phyloP scores from a whole-genome alignment of 2,113 vertebrate species.

The Jacana jacana region DNA sequence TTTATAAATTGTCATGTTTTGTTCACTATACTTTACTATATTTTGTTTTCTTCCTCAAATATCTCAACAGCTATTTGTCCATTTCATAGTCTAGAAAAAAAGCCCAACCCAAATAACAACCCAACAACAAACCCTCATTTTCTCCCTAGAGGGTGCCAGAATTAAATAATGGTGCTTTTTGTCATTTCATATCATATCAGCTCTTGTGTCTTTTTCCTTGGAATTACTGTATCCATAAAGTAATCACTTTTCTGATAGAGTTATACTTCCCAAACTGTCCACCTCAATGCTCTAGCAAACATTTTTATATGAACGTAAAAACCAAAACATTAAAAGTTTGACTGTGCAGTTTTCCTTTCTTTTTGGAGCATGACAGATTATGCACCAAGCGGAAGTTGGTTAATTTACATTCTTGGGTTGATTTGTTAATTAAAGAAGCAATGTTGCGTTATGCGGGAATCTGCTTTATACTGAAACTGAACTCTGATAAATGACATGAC shows the following conservation, averaged over 20 bases:
- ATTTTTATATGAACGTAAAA: not conserved
- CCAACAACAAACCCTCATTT: not conserved
- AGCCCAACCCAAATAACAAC: not conserved
- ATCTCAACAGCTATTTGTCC: not conserved
- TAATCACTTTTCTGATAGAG: constrained; percentile 11
- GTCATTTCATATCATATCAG: not conserved
- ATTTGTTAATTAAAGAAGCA: constrained; percentile 50
- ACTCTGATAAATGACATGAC: constrained; percentile 15
- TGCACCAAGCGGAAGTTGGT: not conserved
- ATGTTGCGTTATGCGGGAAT: not conserved
- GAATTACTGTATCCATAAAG: not conserved
- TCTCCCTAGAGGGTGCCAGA: not conserved
- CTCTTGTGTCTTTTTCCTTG: not conserved
- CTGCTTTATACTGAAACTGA: constrained; percentile 16
- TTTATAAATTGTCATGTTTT: not conserved
- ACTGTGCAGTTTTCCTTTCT: not conserved
- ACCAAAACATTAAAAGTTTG: not conserved
- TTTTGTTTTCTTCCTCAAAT: constrained; percentile 28
- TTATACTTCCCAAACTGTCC: not conserved
- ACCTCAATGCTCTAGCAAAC: not conserved
- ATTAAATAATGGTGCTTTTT: constrained; percentile 9
- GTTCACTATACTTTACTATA: not conserved
- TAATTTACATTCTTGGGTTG: constrained; percentile 26
- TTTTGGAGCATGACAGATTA: constrained; percentile 3
- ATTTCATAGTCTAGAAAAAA: not conserved